These are phyloP conservation scores for Sorex maritimensis DNA, from an alignment of 2,797 vertebrate genomes.

Conservation along the genomic window DNA sequence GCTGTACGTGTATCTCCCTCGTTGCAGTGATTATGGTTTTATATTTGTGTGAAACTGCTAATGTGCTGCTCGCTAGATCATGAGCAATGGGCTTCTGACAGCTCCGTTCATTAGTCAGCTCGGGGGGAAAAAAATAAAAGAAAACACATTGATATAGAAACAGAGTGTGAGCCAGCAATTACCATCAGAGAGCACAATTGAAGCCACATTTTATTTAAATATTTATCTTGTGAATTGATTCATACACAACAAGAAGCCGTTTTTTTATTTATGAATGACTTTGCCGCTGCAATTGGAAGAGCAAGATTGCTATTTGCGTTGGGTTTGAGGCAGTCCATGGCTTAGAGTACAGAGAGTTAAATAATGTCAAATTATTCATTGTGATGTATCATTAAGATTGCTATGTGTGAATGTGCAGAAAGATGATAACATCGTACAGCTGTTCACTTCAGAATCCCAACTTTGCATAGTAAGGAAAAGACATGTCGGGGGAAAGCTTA, in stretches of 20 bases:
- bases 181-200: slow-evolving; percentile 81
- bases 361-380: slow-evolving; percentile 87
- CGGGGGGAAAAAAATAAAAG: slow-evolving; percentile 74
- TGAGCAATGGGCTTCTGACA: slow-evolving; percentile 84
- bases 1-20: slow-evolving; percentile 41
- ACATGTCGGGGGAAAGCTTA: background rate
- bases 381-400: slow-evolving; percentile 89
- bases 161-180: slow-evolving; percentile 79
- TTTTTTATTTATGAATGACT: slow-evolving; percentile 74
- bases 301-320: slow-evolving; percentile 56
- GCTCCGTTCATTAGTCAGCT: slow-evolving; percentile 82
- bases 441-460: slow-evolving; percentile 82
- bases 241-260: slow-evolving; percentile 81
- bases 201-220: slow-evolving; percentile 86
- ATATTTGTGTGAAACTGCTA: slow-evolving; percentile 76
- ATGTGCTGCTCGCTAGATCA: slow-evolving; percentile 77
- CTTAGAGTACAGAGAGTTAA: slow-evolving; percentile 87
- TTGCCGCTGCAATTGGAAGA: slow-evolving; percentile 66
- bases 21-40: slow-evolving; percentile 58
- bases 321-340: slow-evolving; percentile 51
- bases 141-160: slow-evolving; percentile 82
- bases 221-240: slow-evolving; percentile 86
- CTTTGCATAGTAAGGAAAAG: slow-evolving; percentile 82
- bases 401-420: slow-evolving; percentile 84
- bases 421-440: slow-evolving; percentile 85